These are phyloP conservation scores for Paramuricea clavata DNA, from an alignment of 92 coral and sea anemone genomes.

Conservation along the genomic window DNA sequence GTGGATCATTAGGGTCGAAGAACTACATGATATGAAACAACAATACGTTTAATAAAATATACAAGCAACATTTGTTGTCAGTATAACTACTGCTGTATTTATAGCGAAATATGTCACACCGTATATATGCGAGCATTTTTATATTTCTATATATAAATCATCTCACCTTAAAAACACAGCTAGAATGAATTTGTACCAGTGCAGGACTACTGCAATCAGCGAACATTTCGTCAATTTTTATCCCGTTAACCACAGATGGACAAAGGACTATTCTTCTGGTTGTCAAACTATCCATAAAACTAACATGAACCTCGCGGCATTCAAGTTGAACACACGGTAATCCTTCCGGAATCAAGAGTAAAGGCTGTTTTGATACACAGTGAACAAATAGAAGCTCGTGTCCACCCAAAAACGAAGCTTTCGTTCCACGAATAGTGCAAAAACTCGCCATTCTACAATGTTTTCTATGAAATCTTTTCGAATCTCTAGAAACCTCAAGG, in stretches of 20 bases:
- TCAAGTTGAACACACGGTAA: conserved; percentile 44
- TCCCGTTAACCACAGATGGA: conserved; percentile 42
- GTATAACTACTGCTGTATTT: neutral
- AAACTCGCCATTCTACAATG: conserved; percentile 38
- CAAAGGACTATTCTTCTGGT: conserved; percentile 48
- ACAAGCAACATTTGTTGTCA: too few species aligned
- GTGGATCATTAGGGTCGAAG: conserved; percentile 53
- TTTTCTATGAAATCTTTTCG: too few species aligned
- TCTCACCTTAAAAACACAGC: conserved; percentile 60
- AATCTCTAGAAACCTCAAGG: too few species aligned
- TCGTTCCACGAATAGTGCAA: neutral
- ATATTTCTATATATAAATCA: neutral
- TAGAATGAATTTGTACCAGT: conserved; percentile 46
- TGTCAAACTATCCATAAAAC: conserved; percentile 40
- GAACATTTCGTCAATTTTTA: conserved; percentile 23
- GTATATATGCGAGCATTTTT: too few species aligned
- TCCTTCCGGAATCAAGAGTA: neutral
- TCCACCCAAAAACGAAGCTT: neutral
- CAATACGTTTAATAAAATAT: neutral
- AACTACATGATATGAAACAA: too few species aligned
- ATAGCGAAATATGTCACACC: neutral
- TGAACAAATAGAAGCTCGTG: conserved; percentile 42
- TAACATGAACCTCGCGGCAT: conserved; percentile 64
- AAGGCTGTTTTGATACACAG: conserved; percentile 49
- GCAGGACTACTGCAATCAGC: conserved; percentile 37